These are phyloP conservation scores for Oplegnathus fasciatus DNA, from an alignment of 2,113 vertebrate genomes.

Conservation along the genomic window DNA sequence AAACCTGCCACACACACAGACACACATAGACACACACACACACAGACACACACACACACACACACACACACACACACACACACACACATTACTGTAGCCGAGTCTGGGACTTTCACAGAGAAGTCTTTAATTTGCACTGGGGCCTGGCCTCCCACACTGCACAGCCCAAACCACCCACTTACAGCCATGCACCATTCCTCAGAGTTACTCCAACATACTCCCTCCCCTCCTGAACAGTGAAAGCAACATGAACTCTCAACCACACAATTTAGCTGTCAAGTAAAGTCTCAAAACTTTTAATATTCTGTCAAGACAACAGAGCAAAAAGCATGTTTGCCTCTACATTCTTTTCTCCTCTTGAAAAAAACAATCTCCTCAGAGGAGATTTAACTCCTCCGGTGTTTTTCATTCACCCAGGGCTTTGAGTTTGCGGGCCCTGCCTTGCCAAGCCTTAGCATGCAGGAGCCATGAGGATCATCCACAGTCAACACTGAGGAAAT, in stretches of 20 bases:
- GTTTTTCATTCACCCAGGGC: conserved; percentile 64
- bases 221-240: conserved; percentile 51
- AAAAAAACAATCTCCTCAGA: conserved; percentile 2
- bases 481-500: conserved; percentile 80
- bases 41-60: too few species aligned
- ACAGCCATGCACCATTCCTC: conserved; percentile 70
- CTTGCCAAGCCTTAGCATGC: conserved; percentile 70
- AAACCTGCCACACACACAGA: too few species aligned
- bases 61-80: conserved; percentile 56
- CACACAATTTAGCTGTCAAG: conserved; percentile 63
- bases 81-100: conserved; percentile 65
- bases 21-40: too few species aligned
- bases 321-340: conserved; percentile 26
- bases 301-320: conserved; percentile 34
- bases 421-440: conserved; percentile 68
- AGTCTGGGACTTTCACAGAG: conserved; percentile 83
- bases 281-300: conserved; percentile 37
- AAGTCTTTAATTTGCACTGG: conserved; percentile 83
- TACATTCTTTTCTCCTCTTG: not conserved
- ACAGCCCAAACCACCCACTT: conserved; percentile 81
- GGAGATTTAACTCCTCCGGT: conserved; percentile 46
- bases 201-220: conserved; percentile 43
- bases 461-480: conserved; percentile 80
- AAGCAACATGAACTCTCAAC: conserved; percentile 59
- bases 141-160: conserved; percentile 82